phyloP scores from a whole-genome alignment of 2,888 invertebrate genomes.

The Drosophila fulvimacula region DNA sequence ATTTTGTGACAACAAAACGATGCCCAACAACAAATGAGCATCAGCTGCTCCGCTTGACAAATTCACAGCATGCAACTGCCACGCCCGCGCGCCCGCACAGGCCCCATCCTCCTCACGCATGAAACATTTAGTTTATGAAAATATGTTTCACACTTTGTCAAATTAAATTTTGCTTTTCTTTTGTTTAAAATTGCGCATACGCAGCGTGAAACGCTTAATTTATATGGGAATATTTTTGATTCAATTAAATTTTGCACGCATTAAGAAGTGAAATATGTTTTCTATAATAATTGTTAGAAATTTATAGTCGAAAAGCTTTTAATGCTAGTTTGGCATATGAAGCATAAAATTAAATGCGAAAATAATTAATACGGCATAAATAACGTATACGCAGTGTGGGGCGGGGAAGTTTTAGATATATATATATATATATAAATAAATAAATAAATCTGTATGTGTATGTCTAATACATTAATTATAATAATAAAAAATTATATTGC shows the following conservation, averaged over 20 bases:
- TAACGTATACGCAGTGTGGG: neutral
- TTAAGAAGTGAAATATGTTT: neutral
- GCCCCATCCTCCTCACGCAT: neutral
- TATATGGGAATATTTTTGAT: slow-evolving; percentile 9
- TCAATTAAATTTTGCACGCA: neutral
- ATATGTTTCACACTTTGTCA: slow-evolving; percentile 78
- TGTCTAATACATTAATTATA: too few relatives aligned
- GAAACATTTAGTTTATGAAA: slow-evolving; percentile 68
- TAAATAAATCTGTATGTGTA: too few relatives aligned
- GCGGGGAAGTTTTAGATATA: neutral
- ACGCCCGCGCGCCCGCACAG: neutral
- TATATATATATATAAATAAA: too few relatives aligned
- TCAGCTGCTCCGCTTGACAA: slow-evolving; percentile 73
- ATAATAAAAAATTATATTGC: too few relatives aligned
- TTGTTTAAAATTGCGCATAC: slow-evolving; percentile 29
- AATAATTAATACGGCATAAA: neutral
- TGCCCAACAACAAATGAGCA: slow-evolving; percentile 62
- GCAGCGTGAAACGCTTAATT: slow-evolving; percentile 14
- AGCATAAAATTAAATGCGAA: neutral
- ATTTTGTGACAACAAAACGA: slow-evolving; percentile 62
- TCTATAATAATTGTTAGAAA: slow-evolving; percentile 3
- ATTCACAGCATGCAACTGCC: slow-evolving; percentile 53
- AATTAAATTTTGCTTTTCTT: slow-evolving; percentile 36
- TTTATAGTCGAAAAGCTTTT: neutral
- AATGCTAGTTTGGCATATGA: neutral